A percentile compares a stretch with the other conserved stretches of the same genome.
phyloP scores from a whole-genome alignment of 2,113 vertebrate genomes.

The Penelope pileata region DNA sequence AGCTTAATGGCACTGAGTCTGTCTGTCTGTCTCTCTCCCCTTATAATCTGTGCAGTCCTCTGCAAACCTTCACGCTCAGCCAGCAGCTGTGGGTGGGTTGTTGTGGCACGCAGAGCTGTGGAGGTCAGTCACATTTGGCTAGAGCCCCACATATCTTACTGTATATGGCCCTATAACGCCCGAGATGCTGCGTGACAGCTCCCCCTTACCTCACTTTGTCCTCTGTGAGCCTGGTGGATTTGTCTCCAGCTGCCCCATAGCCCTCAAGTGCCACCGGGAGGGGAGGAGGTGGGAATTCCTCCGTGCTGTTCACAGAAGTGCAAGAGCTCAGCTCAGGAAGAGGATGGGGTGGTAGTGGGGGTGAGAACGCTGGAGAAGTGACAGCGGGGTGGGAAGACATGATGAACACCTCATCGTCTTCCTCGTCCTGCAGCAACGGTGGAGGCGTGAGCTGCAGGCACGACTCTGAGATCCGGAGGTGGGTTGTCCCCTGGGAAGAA shows the following conservation, averaged over 20 bases:
- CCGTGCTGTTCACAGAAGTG: background rate
- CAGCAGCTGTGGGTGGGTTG: background rate
- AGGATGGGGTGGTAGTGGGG: conserved; percentile 22
- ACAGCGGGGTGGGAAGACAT: conserved; percentile 21
- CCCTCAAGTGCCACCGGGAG: background rate
- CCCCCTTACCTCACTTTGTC: conserved; percentile 61
- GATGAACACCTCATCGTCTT: conserved; percentile 88
- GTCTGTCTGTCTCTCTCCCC: background rate
- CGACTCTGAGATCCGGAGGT: conserved; percentile 86
- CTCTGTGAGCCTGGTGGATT: background rate
- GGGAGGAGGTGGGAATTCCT: conserved; percentile 75
- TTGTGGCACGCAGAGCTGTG: fast-evolving
- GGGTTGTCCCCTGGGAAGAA: conserved; percentile 37
- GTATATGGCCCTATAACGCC: background rate
- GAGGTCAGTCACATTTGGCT: background rate
- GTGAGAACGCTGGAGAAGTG: background rate
- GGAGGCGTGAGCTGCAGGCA: conserved; percentile 56
- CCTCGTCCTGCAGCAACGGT: conserved; percentile 68
- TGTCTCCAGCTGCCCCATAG: background rate
- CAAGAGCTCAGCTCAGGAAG: conserved; percentile 35
- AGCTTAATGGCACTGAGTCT: background rate
- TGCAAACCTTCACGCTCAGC: fast-evolving
- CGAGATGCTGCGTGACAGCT: fast-evolving
- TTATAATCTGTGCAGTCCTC: fast-evolving
- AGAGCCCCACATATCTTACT: background rate